Evolutionary conservation across 1,140 invertebrate genomes (phyloP).

Genomic region (Eriosoma lanigerum): DNA sequence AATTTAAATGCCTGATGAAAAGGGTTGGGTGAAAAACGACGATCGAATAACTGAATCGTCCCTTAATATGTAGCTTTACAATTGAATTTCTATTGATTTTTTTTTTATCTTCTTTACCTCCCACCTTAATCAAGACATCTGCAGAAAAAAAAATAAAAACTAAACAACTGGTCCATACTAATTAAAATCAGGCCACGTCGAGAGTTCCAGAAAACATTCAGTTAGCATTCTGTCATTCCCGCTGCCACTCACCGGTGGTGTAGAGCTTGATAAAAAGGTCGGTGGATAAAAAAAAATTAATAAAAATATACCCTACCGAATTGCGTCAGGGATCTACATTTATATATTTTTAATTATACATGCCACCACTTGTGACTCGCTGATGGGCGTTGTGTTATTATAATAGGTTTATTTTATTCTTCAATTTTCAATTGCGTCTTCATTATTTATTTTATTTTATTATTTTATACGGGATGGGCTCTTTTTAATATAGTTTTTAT

Average conservation of each 20-base stretch:
- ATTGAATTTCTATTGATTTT: conserved; percentile 34
- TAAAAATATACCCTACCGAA: conserved; percentile 8
- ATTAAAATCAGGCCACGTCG: conserved; percentile 15
- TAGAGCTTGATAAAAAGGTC: background rate
- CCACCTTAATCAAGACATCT: conserved; percentile 11
- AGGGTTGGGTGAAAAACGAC: background rate
- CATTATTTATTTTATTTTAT: too few relatives aligned
- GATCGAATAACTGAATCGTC: too few relatives aligned
- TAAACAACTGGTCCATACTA: conserved; percentile 16
- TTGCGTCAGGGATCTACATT: conserved; percentile 1
- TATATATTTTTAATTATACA: conserved; percentile 3
- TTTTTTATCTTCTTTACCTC: background rate
- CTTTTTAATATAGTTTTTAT: too few relatives aligned
- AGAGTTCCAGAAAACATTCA: conserved; percentile 24
- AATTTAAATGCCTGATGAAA: background rate
- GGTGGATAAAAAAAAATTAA: background rate
- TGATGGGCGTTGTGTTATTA: too few relatives aligned
- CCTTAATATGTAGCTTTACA: background rate
- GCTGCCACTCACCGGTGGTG: background rate
- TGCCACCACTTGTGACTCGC: background rate
- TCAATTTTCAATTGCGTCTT: background rate
- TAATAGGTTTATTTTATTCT: background rate
- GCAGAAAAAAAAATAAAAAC: background rate
- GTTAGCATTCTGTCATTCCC: background rate
- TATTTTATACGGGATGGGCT: too few relatives aligned